These are phyloP conservation scores for Nycticryphes semicollaris DNA, from an alignment of 2,113 vertebrate genomes.

Conservation along the genomic window DNA sequence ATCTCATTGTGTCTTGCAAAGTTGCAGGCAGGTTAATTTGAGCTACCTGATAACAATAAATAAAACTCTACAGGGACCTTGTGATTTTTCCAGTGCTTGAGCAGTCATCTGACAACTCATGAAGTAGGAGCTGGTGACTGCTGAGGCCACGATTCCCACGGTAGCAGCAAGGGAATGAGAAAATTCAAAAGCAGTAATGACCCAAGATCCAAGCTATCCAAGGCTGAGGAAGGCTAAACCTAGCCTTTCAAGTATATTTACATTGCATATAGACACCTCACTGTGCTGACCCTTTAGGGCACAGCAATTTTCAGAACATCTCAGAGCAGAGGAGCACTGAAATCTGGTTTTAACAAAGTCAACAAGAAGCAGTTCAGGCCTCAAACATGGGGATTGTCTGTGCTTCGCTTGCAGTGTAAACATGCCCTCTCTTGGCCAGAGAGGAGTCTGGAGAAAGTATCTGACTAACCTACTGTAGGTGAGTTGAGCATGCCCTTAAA, in stretches of 20 bases:
- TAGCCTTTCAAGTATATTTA: background rate
- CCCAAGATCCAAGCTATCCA: background rate
- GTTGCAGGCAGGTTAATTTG: background rate
- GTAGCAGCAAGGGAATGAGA: rapidly evolving
- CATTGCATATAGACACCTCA: background rate
- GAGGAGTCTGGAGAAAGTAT: background rate
- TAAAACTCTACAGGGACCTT: background rate
- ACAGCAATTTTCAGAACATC: background rate
- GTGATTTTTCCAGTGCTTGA: background rate
- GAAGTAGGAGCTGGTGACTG: background rate
- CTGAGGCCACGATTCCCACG: background rate
- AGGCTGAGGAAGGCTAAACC: background rate
- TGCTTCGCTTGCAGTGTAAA: background rate
- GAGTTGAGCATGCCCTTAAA: background rate
- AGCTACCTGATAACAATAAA: background rate
- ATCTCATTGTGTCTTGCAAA: background rate
- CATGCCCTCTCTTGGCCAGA: background rate
- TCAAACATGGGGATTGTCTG: background rate
- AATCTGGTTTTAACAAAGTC: slow-evolving; percentile 6
- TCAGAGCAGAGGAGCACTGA: background rate
- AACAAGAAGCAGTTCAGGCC: background rate
- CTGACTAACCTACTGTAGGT: background rate
- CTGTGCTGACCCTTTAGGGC: background rate
- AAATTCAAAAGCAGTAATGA: background rate
- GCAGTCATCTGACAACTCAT: background rate